Evolutionary conservation across 2,888 invertebrate genomes (phyloP).

Genomic region (Microchrysa polita): DNA sequence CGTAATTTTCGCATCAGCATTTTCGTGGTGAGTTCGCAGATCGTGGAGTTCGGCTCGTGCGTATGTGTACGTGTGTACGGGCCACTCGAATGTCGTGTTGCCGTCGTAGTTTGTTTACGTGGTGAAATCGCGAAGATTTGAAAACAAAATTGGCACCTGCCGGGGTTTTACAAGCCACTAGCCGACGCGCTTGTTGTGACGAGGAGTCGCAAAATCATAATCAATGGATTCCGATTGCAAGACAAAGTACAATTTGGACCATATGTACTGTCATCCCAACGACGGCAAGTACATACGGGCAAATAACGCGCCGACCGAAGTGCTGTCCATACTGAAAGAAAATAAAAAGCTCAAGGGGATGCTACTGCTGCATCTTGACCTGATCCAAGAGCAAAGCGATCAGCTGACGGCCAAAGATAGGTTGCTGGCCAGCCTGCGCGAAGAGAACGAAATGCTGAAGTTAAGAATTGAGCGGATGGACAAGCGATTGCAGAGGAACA

Average conservation of each 20-base stretch:
- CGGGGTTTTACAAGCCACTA: too few species aligned
- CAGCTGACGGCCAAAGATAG: slow-evolving; percentile 83
- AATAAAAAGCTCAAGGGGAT: slow-evolving; percentile 73
- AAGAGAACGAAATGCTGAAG: slow-evolving; percentile 84
- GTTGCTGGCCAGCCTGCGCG: slow-evolving; percentile 74
- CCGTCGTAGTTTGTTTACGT: slow-evolving; percentile 43
- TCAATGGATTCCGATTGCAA: slow-evolving; percentile 53
- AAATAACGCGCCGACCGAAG: slow-evolving; percentile 52
- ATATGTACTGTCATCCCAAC: slow-evolving; percentile 59
- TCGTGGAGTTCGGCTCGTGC: neutral
- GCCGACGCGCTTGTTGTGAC: neutral
- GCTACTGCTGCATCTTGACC: slow-evolving; percentile 82
- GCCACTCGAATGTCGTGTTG: slow-evolving; percentile 26
- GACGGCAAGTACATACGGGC: slow-evolving; percentile 56
- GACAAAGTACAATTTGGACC: slow-evolving; percentile 56
- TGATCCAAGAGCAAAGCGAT: slow-evolving; percentile 91
- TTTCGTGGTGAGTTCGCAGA: slow-evolving; percentile 45
- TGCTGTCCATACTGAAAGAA: slow-evolving; percentile 60
- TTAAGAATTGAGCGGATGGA: slow-evolving; percentile 56
- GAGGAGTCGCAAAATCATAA: too few species aligned
- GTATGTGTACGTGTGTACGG: neutral
- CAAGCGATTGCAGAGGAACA: slow-evolving; percentile 53
- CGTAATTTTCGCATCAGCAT: slow-evolving; percentile 46
- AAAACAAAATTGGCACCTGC: slow-evolving; percentile 29
- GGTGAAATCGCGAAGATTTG: slow-evolving; percentile 42